These are phyloP conservation scores for Drosophila albomicans DNA, from an alignment of 1,140 invertebrate species.

Conservation along the genomic window DNA sequence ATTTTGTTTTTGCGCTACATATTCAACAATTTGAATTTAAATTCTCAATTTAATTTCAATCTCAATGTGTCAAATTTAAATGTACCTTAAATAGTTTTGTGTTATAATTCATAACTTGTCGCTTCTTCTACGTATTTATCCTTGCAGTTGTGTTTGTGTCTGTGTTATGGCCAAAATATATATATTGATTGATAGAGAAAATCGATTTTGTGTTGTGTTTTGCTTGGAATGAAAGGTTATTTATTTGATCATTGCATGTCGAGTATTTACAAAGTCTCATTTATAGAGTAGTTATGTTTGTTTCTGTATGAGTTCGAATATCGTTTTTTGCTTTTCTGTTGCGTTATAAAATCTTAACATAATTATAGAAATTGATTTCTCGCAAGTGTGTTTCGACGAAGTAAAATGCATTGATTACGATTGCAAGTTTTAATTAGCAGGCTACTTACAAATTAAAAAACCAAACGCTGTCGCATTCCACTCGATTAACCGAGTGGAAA, in stretches of 20 bases:
- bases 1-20: conserved; percentile 67
- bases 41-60: conserved; percentile 41
- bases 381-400: conserved; percentile 56
- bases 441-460: conserved; percentile 77
- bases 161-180: conserved; percentile 46
- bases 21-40: conserved; percentile 78
- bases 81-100: conserved; percentile 64
- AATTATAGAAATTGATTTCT: conserved; percentile 78
- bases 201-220: conserved; percentile 56
- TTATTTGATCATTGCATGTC: conserved; percentile 62
- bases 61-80: conserved; percentile 32
- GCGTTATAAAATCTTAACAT: conserved; percentile 83
- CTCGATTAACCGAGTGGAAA: background rate
- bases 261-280: conserved; percentile 75
- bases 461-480: conserved; percentile 48
- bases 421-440: conserved; percentile 65
- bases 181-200: conserved; percentile 36
- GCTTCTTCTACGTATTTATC: conserved; percentile 10
- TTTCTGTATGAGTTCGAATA: conserved; percentile 37
- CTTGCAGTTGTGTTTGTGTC: conserved; percentile 29
- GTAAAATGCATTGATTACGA: conserved; percentile 79
- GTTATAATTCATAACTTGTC: conserved; percentile 72
- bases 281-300: conserved; percentile 36
- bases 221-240: conserved; percentile 74
- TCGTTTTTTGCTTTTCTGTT: background rate